Conservation (phyloP, 2,888 invertebrate genomes). For the Zaprionus obscuricornis region DNA sequence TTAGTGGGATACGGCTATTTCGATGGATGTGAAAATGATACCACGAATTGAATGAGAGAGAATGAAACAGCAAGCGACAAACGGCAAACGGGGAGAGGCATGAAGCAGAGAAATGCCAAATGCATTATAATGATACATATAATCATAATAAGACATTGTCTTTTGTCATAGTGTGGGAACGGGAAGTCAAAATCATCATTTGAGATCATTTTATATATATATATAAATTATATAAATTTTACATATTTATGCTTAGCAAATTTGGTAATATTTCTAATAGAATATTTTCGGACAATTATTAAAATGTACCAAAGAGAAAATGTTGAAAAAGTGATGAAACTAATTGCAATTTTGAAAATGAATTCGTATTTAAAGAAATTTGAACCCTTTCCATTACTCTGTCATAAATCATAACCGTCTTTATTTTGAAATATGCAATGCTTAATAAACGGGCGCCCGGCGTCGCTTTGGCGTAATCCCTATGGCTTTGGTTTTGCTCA, state of each 20-base stretch:
- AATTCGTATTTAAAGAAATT: not conserved
- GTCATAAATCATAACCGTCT: conserved; percentile 37
- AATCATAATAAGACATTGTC: conserved; percentile 61
- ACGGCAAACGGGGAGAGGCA: conserved; percentile 24
- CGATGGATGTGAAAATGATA: conserved; percentile 65
- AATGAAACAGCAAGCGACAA: conserved; percentile 14
- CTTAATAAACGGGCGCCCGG: conserved; percentile 38
- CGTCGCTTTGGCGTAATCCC: conserved; percentile 51
- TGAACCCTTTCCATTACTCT: conserved; percentile 9
- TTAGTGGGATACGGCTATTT: conserved; percentile 46
- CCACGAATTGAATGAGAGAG: conserved; percentile 42
- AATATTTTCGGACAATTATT: no score
- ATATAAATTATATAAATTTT: no score
- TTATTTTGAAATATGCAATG: conserved; percentile 29
- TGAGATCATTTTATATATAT: no score
- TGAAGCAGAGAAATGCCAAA: conserved; percentile 10
- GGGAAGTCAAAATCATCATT: conserved; percentile 18
- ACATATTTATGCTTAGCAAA: not conserved
- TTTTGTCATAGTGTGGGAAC: conserved; percentile 46
- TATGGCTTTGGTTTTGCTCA: not conserved
- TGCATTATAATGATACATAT: conserved; percentile 43
- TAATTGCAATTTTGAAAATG: not conserved
- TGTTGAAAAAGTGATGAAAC: no score
- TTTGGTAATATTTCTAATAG: not conserved
- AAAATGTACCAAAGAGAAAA: no score